Evolutionary conservation across 2,113 vertebrate species (phyloP), one percentile per base, ranked within the genome.

Genomic region (Gulo gulo): DNA sequence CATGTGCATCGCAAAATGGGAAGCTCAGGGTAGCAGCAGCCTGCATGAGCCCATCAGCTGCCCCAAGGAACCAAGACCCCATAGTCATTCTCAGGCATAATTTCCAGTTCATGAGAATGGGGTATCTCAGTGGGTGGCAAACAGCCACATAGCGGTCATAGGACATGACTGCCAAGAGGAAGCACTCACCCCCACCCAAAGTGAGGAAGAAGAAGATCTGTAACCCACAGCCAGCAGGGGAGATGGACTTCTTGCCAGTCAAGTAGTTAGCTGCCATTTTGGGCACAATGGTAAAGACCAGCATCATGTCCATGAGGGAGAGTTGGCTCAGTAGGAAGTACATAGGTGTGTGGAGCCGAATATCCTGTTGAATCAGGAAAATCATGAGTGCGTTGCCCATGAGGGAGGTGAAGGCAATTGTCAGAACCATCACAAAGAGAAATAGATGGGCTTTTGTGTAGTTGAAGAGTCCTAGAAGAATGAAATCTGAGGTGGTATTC

Each of bases 131-230:
- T 36, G 36, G 69, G 69, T 73, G n/a, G 21, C 69, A 73, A 39
- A 73, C 36, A 39, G 69, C 69, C 69, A 73, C 36, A 73, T 73
- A 73, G 42, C 20, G 24, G 81, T 95, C 89, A 4, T 82, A 92
- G 15, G 65, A 81, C 90, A 86, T 95, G 7, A 36, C 65, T 21
- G 82, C 94, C 2, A 97, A 6, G 14, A 95, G 87, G 87, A 97
- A 97, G 47, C 82, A 73, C 39, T 42, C 71, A 6, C 76, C 93
- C 1, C 69, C 95, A 4, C 1, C 93, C 13, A 86, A 20, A 1
- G 78, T 92, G n/a, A 85, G 5, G n/a, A 80, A 7, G 0, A 67
- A 50, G n/a, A 79, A 94, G 9, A 84, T 96, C 67, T 96, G 95
- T 1, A 88, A 4, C 15, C 87, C 94, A 80, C 94, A 96, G 9